Percentiles rank a stretch among this genome's conserved stretches.
Conservation (phyloP, 2,113 vertebrate species). For the Saccopteryx leptura region DNA sequence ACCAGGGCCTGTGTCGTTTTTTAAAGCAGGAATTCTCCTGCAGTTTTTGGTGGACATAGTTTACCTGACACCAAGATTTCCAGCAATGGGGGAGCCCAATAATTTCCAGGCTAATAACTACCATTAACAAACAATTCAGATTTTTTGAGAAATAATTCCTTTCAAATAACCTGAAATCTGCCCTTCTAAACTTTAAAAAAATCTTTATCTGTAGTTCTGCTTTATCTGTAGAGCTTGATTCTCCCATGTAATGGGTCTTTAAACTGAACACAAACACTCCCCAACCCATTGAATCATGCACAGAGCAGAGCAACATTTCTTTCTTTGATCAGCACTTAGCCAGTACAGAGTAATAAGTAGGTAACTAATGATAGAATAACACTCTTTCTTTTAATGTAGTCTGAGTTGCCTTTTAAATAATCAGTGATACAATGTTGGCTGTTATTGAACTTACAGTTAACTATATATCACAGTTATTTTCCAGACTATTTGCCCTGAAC, state of each 20-base stretch:
- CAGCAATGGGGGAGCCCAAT: background rate
- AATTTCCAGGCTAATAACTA: background rate
- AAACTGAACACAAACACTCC: background rate
- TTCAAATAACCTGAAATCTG: background rate
- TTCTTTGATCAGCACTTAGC: background rate
- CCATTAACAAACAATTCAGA: background rate
- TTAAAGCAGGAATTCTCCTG: background rate
- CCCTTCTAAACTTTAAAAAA: background rate
- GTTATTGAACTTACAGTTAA: background rate
- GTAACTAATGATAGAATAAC: background rate
- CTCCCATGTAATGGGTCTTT: background rate
- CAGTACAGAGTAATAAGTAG: background rate
- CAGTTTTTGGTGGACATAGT: background rate
- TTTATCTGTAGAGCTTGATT: background rate
- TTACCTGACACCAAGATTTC: background rate
- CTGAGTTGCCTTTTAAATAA: background rate
- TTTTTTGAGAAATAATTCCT: background rate
- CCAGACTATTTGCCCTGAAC: background rate
- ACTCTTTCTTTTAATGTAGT: background rate
- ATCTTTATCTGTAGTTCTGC: background rate
- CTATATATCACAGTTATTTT: background rate
- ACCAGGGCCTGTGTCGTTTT: too few species aligned
- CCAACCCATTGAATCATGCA: background rate
- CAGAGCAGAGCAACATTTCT: background rate
- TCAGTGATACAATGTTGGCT: background rate